phyloP scores from a whole-genome alignment of 2,888 invertebrate species.

The Hyposoter dolosus region DNA sequence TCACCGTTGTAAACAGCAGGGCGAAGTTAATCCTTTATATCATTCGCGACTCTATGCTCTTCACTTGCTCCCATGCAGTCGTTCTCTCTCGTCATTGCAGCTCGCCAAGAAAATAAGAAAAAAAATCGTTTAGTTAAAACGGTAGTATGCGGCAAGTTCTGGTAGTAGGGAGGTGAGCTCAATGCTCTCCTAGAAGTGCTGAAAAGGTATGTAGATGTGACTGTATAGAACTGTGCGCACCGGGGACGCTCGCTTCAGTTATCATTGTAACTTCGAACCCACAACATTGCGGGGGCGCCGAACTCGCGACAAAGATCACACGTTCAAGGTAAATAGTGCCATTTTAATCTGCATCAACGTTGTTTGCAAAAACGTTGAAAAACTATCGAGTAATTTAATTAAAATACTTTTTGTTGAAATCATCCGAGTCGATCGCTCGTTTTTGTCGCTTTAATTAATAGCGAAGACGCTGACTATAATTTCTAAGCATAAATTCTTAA shows the following conservation, averaged over 20 bases:
- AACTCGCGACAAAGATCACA: slow-evolving; percentile 15
- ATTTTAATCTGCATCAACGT: not conserved
- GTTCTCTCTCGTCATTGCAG: slow-evolving; percentile 18
- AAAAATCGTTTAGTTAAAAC: slow-evolving; percentile 61
- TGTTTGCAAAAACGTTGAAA: not conserved
- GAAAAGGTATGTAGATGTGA: slow-evolving; percentile 68
- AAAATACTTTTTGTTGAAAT: not conserved
- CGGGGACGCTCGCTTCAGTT: slow-evolving; percentile 67
- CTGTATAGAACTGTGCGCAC: slow-evolving; percentile 58
- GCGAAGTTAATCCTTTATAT: not conserved
- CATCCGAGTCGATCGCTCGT: not conserved
- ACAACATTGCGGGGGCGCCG: slow-evolving; percentile 66
- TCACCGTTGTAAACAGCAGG: slow-evolving; percentile 1
- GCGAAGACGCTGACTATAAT: not conserved
- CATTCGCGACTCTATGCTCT: not conserved
- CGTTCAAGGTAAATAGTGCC: slow-evolving; percentile 59
- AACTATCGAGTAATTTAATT: not conserved
- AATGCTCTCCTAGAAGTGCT: slow-evolving; percentile 64
- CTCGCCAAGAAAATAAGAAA: slow-evolving; percentile 31
- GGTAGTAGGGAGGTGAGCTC: slow-evolving; percentile 62
- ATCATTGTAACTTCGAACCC: slow-evolving; percentile 67
- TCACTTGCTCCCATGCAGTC: not conserved
- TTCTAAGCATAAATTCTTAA: not conserved
- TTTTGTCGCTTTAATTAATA: not conserved
- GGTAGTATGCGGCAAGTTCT: slow-evolving; percentile 46